These are phyloP conservation scores for Melieria omissa DNA, from an alignment of 2,888 invertebrate genomes.

Conservation along the genomic window DNA sequence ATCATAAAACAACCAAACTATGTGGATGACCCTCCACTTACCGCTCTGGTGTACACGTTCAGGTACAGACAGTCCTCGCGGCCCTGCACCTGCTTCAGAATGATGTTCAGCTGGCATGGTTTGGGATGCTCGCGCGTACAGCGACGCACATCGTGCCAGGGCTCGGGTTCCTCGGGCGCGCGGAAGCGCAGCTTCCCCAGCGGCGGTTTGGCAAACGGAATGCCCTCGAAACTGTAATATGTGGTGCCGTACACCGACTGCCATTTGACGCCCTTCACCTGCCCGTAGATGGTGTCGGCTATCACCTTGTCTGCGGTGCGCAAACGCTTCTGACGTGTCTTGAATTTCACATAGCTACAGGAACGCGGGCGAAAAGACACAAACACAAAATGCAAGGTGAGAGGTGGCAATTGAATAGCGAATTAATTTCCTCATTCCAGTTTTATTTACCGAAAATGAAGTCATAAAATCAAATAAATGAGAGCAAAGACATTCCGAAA, in stretches of 20 bases:
- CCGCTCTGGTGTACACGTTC: slow-evolving; percentile 67
- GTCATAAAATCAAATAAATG: too few species aligned
- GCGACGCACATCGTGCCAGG: slow-evolving; percentile 67
- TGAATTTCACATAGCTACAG: slow-evolving; percentile 63
- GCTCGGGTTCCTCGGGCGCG: slow-evolving; percentile 66
- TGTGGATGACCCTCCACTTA: slow-evolving; percentile 42
- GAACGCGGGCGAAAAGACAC: neutral
- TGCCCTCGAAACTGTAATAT: slow-evolving; percentile 64
- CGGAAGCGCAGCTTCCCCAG: slow-evolving; percentile 62
- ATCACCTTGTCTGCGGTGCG: slow-evolving; percentile 62
- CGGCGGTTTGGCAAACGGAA: slow-evolving; percentile 66
- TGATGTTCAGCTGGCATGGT: slow-evolving; percentile 63
- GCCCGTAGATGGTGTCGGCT: slow-evolving; percentile 61
- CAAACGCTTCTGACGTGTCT: slow-evolving; percentile 59
- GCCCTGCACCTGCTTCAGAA: slow-evolving; percentile 66
- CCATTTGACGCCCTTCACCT: slow-evolving; percentile 64
- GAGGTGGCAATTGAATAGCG: neutral
- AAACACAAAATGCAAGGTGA: neutral
- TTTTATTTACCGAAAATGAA: too few species aligned
- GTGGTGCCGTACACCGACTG: slow-evolving; percentile 59
- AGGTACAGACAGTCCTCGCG: slow-evolving; percentile 70
- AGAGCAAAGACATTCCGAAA: too few species aligned
- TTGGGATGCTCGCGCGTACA: slow-evolving; percentile 62
- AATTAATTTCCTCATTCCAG: too few species aligned
- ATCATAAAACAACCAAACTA: neutral